phyloP scores from a whole-genome alignment of 2,113 vertebrate genomes.

The Dinomys branickii region DNA sequence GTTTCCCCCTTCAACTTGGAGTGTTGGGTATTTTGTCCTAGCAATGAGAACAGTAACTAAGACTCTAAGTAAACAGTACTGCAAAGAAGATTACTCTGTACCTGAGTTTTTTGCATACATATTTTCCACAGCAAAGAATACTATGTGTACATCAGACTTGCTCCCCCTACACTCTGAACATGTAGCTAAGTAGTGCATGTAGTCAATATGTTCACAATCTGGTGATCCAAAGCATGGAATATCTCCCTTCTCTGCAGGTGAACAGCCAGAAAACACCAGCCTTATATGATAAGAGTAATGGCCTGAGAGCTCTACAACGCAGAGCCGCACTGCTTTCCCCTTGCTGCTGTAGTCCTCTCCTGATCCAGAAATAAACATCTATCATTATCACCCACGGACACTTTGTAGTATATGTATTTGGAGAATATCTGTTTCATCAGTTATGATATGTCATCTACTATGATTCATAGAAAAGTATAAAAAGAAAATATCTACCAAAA shows the following conservation, averaged over 20 bases:
- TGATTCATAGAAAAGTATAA: background rate
- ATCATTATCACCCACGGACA: background rate
- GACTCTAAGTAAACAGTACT: background rate
- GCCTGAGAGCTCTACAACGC: background rate
- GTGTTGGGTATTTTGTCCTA: background rate
- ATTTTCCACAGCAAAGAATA: background rate
- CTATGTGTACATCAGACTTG: background rate
- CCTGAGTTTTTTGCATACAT: background rate
- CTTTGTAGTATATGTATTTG: background rate
- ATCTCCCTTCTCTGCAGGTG: background rate
- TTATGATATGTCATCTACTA: background rate
- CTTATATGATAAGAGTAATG: background rate
- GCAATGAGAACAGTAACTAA: background rate
- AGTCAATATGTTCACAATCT: background rate
- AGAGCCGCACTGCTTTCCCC: rapidly evolving
- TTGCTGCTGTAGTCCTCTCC: background rate
- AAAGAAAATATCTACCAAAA: background rate
- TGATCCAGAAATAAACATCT: background rate
- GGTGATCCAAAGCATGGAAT: background rate
- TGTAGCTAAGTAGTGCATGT: background rate
- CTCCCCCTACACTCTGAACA: background rate
- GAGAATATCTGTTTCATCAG: background rate
- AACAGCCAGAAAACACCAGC: background rate
- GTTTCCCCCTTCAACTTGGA: background rate
- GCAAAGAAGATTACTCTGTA: background rate